Percentiles rank a stretch among this genome's conserved stretches.
These are phyloP conservation scores for Melanostoma scalare DNA, from an alignment of 2,888 invertebrate species.

Conservation along the genomic window DNA sequence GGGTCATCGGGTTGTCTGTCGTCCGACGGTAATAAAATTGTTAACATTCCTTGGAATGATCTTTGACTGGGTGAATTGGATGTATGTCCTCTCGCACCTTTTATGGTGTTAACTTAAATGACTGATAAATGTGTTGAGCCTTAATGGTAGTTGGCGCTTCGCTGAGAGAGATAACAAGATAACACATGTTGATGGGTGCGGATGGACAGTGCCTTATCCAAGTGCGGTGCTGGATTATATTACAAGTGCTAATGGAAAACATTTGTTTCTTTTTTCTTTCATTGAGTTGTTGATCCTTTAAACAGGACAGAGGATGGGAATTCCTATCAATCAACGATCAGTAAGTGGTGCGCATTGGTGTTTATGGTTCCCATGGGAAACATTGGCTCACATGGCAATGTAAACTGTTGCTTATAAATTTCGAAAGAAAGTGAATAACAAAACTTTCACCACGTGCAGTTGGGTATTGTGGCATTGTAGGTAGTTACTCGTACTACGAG, in stretches of 20 bases:
- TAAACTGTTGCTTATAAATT: too few species aligned
- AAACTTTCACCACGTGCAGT: too few species aligned
- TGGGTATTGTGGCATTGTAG: too few species aligned
- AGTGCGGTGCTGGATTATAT: slow-evolving; percentile 64
- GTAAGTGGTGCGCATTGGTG: slow-evolving; percentile 40
- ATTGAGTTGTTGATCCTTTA: slow-evolving; percentile 63
- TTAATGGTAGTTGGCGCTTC: slow-evolving; percentile 73
- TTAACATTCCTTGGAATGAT: slow-evolving; percentile 67
- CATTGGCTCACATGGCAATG: too few species aligned
- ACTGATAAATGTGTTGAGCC: slow-evolving; percentile 70
- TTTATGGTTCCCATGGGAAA: slow-evolving; percentile 17
- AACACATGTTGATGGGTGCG: slow-evolving; percentile 66
- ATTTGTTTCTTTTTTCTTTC: slow-evolving; percentile 52
- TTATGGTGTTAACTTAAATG: slow-evolving; percentile 70
- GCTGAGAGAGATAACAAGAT: slow-evolving; percentile 60
- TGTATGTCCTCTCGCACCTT: slow-evolving; percentile 63
- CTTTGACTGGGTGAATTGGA: slow-evolving; percentile 27
- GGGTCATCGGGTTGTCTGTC: slow-evolving; percentile 63
- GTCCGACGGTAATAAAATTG: slow-evolving; percentile 66
- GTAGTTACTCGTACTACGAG: too few species aligned
- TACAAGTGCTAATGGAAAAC: slow-evolving; percentile 69
- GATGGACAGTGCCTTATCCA: slow-evolving; percentile 44
- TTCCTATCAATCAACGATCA: slow-evolving; percentile 64
- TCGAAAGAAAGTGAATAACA: too few species aligned
- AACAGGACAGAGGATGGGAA: slow-evolving; percentile 34